phyloP scores from a whole-genome alignment of 1,140 invertebrate species.

The Danaus plexippus region DNA sequence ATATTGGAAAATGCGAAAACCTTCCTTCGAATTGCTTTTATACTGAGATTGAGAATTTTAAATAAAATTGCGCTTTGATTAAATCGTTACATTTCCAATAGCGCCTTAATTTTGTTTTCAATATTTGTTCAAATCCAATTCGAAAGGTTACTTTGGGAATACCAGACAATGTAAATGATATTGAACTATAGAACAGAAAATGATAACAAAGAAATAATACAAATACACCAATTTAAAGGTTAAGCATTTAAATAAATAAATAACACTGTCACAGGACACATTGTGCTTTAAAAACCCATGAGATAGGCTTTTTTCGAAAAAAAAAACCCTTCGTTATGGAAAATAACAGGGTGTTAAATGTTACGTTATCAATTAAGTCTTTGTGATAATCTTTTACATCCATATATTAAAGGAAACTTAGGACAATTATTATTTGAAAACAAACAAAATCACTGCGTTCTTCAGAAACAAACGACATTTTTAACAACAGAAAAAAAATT shows the following conservation, averaged over 20 bases:
- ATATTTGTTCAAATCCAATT: constrained; percentile 22
- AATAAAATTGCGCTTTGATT: constrained; percentile 34
- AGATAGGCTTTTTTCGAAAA: neutral
- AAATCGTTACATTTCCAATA: constrained; percentile 31
- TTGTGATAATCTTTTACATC: no score
- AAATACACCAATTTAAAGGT: neutral
- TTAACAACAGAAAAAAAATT: constrained; percentile 1
- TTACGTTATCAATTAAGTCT: no score
- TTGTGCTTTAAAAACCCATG: neutral
- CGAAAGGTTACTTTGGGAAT: neutral
- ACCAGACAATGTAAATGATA: neutral
- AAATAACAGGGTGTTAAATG: no score
- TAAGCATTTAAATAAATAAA: neutral
- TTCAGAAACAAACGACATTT: neutral
- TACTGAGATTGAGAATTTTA: constrained; percentile 29
- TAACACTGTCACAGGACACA: no score
- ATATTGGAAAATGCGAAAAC: neutral
- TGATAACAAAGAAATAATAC: neutral
- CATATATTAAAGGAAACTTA: no score
- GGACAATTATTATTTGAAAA: no score
- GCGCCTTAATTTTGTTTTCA: constrained; percentile 20
- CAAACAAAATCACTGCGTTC: no score
- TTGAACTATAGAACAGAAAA: neutral
- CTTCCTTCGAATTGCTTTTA: constrained; percentile 8
- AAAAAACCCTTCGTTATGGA: no score